Evolutionary conservation across 1,140 invertebrate genomes (phyloP).

Genomic region (Drosophila micromelanica): DNA sequence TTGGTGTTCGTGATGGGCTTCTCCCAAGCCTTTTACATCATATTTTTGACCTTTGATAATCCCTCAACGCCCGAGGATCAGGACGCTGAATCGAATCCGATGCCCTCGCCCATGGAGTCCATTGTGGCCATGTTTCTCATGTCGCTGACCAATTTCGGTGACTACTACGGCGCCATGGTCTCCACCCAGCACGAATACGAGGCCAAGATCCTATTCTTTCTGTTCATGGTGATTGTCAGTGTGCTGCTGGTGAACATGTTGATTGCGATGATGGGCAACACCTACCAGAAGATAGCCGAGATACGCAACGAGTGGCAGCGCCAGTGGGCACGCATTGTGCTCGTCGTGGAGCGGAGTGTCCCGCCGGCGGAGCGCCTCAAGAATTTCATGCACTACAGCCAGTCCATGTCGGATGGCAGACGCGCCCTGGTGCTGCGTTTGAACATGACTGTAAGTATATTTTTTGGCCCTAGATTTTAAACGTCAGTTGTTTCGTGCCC

Average conservation of each 20-base stretch:
- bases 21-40: slow-evolving; percentile 97
- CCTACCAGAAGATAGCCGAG: slow-evolving; percentile 98
- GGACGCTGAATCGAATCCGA: slow-evolving; percentile 91
- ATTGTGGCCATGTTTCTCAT: slow-evolving; percentile 99
- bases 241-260: slow-evolving; percentile 98
- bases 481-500: neutral
- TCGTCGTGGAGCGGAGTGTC: slow-evolving; percentile 98
- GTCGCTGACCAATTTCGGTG: slow-evolving; percentile 98
- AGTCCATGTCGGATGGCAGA: slow-evolving; percentile 96
- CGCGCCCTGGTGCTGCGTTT: slow-evolving; percentile 93
- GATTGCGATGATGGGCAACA: slow-evolving; percentile 99
- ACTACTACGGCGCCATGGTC: slow-evolving; percentile 95
- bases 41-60: slow-evolving; percentile 94
- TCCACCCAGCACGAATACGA: slow-evolving; percentile 94
- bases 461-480: no score
- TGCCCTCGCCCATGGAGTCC: slow-evolving; percentile 95
- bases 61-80: slow-evolving; percentile 88
- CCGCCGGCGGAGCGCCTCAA: slow-evolving; percentile 93
- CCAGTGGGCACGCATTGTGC: slow-evolving; percentile 98
- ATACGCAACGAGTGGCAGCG: slow-evolving; percentile 99
- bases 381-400: slow-evolving; percentile 96
- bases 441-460: slow-evolving; percentile 90
- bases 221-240: slow-evolving; percentile 98
- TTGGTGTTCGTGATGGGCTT: slow-evolving; percentile 98
- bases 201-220: slow-evolving; percentile 95